Base-by-base conservation (phyloP, 2,888 invertebrate species). In the Mellilla xanthometata region DNA sequence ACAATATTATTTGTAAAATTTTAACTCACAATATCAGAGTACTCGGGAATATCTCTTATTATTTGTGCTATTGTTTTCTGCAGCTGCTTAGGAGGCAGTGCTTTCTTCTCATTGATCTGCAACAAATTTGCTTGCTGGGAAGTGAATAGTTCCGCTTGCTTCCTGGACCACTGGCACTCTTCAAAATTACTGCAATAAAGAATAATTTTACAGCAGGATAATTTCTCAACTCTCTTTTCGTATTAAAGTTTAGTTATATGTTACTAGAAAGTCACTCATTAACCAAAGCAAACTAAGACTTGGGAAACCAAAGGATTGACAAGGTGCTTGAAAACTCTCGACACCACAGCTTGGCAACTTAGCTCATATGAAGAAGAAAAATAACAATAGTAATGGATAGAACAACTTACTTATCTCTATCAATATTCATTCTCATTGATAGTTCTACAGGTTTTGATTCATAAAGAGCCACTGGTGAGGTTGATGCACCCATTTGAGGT, bases 81-180 rank as follows among this genome's bases (percentile, higher is more conserved):
- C 48, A 98, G 81, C 60, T 95, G 93, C 48, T 92, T 91, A 0
- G 97, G 95, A 2, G 93, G 84, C 56, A 97, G 76, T 0, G 97
- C 97, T 65, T 94, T 93, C 36, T 92, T 92, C 69, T 96, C 96
- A 76, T 97, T 95, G 30, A 94, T 95, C 72, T 95, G 94, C 39
- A 98, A 75, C 39, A 96, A 85, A 55, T 94, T 93, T 6, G 95
- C 95, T 81, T 97, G 97, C 63, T 96, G 95, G 0, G 96, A 94
- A 42, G 97, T 94, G 68, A 97, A 96, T 34, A 96, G 86, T 76
- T 97, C 97, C 0, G 97, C 97, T 82, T 97, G 97, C 62, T 95
- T 94, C 51, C 94, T 93, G 1, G 96, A 96, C 96, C 96, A 96
- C 46, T 93, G 93, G 56, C 93, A 92, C 60, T 93, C 91, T 56